These are phyloP conservation scores for Scalopus aquaticus DNA, from an alignment of 2,113 vertebrate genomes.

Conservation along the genomic window DNA sequence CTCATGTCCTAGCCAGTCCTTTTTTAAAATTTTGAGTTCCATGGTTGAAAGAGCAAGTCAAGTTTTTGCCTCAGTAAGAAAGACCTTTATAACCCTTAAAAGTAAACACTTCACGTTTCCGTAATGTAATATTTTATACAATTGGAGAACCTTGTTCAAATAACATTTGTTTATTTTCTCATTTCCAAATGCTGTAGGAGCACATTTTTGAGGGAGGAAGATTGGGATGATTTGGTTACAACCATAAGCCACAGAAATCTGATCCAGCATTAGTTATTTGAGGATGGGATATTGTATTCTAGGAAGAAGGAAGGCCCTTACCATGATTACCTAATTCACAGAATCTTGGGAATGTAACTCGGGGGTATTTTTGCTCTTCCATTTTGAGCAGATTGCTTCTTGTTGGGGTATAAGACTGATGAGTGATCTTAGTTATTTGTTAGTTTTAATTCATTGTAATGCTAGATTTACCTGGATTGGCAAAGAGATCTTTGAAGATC, in stretches of 20 bases:
- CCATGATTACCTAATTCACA: neutral
- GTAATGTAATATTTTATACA: neutral
- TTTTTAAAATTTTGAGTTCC: neutral
- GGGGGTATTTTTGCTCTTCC: neutral
- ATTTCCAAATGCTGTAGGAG: neutral
- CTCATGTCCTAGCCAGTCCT: neutral
- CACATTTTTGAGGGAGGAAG: neutral
- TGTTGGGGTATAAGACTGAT: neutral
- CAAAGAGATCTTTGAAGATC: neutral
- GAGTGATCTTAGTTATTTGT: neutral
- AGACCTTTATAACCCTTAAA: neutral
- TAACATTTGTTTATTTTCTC: neutral
- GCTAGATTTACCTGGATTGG: neutral
- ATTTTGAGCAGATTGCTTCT: slow-evolving; percentile 14
- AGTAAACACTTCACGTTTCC: neutral
- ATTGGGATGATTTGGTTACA: slow-evolving; percentile 22
- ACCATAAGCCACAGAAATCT: neutral
- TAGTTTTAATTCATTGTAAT: neutral
- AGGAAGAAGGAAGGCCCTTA: neutral
- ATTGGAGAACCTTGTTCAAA: neutral
- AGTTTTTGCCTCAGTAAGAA: neutral
- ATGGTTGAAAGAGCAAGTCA: neutral
- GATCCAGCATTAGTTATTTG: neutral
- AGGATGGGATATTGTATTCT: neutral
- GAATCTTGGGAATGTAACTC: neutral